Conservation (phyloP, 1,140 invertebrate genomes). For the Brachionus koreanus region DNA sequence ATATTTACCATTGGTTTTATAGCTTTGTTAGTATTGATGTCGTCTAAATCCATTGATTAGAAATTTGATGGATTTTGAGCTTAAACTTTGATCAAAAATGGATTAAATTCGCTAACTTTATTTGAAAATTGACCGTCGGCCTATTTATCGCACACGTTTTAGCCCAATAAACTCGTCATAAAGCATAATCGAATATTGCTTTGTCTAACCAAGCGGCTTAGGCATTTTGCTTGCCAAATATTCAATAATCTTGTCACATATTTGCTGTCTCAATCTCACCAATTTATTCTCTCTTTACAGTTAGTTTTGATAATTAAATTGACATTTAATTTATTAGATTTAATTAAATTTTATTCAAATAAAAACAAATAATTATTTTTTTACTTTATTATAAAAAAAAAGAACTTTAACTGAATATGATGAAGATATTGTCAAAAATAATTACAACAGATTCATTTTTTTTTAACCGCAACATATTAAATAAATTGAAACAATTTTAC, state of each 20-base stretch:
- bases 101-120: slow-evolving; percentile 10
- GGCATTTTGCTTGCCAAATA: background rate
- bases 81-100: background rate
- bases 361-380: too few species aligned
- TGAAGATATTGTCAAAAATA: too few species aligned
- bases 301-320: background rate
- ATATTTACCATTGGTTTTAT: slow-evolving; percentile 21
- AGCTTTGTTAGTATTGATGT: background rate
- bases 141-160: slow-evolving; percentile 23
- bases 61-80: background rate
- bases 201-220: background rate
- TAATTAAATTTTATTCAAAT: too few species aligned
- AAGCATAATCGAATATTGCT: background rate
- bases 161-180: background rate
- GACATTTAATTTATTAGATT: background rate
- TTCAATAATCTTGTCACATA: background rate
- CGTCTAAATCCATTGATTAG: slow-evolving; percentile 15
- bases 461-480: too few species aligned
- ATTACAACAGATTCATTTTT: too few species aligned
- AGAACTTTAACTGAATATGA: too few species aligned
- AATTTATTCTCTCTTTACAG: background rate
- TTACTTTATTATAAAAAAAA: too few species aligned
- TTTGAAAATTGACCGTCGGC: background rate
- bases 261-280: background rate
- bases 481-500: too few species aligned